Evolutionary conservation across 2,113 vertebrate species (phyloP).

Genomic region (Deroptyus accipitrinus): DNA sequence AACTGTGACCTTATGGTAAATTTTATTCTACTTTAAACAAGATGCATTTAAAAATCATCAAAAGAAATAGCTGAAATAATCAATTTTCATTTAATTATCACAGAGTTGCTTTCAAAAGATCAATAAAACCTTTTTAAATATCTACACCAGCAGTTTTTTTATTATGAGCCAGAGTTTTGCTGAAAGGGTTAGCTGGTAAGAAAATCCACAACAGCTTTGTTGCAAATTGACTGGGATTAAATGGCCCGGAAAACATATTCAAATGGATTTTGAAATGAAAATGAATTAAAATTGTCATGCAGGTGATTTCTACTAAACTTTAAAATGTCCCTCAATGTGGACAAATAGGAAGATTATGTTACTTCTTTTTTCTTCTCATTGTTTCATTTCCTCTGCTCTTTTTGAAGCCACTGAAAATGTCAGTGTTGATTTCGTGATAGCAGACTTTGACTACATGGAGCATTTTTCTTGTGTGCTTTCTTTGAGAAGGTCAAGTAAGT

Average conservation of each 20-base stretch:
- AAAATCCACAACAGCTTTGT: background rate
- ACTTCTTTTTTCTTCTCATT: background rate
- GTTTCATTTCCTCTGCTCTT: background rate
- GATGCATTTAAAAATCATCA: background rate
- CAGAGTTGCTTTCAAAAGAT: background rate
- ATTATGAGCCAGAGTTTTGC: background rate
- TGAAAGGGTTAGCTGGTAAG: background rate
- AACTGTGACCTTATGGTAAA: background rate
- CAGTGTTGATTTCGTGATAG: background rate
- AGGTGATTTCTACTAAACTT: background rate
- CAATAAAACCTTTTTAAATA: background rate
- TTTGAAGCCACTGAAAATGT: background rate
- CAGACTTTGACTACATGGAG: background rate
- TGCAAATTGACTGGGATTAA: background rate
- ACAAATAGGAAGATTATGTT: background rate
- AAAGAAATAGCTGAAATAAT: background rate
- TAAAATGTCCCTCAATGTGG: background rate
- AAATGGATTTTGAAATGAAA: background rate
- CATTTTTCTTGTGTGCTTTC: background rate
- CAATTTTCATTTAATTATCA: background rate
- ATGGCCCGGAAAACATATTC: background rate
- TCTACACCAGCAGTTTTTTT: background rate
- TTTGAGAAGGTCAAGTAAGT: background rate
- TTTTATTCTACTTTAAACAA: background rate
- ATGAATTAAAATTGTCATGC: background rate